Conservation (phyloP, 2,113 vertebrate species). For the Onychorhynchus coronatus region DNA sequence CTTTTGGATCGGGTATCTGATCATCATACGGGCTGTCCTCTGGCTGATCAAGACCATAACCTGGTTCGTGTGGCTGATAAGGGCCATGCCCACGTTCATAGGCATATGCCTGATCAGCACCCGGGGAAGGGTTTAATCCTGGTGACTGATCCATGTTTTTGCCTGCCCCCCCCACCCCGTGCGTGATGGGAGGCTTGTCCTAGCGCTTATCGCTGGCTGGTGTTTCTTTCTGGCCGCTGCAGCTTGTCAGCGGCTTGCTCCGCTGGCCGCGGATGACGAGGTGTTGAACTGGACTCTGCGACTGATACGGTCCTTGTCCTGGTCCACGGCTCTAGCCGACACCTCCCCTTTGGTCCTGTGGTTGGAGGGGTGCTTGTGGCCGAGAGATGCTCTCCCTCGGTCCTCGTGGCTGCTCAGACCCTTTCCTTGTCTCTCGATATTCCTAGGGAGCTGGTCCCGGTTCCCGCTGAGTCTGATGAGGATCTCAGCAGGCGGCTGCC, state of each 20-base stretch:
- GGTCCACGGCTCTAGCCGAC: neutral
- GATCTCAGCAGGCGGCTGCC: neutral
- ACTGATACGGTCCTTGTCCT: neutral
- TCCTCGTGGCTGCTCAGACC: neutral
- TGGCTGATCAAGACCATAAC: neutral
- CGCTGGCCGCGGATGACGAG: neutral
- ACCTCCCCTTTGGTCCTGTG: neutral
- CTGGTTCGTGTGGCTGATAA: constrained; percentile 51
- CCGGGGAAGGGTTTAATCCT: neutral
- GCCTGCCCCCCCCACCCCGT: neutral
- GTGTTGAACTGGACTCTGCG: neutral
- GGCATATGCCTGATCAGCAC: neutral
- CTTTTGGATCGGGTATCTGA: neutral
- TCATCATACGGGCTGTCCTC: neutral
- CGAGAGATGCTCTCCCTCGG: neutral
- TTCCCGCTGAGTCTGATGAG: neutral
- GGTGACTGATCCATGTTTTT: neutral
- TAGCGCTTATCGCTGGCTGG: accelerated
- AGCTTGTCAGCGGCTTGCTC: neutral
- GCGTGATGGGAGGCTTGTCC: neutral
- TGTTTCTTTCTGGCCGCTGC: neutral
- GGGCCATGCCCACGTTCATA: neutral
- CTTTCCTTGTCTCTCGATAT: neutral
- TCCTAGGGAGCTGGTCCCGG: neutral
- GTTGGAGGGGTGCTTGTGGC: too few relatives aligned